Evolutionary conservation across 1,140 invertebrate species (phyloP).

Genomic region (Mycetomoellerius zeteki): DNA sequence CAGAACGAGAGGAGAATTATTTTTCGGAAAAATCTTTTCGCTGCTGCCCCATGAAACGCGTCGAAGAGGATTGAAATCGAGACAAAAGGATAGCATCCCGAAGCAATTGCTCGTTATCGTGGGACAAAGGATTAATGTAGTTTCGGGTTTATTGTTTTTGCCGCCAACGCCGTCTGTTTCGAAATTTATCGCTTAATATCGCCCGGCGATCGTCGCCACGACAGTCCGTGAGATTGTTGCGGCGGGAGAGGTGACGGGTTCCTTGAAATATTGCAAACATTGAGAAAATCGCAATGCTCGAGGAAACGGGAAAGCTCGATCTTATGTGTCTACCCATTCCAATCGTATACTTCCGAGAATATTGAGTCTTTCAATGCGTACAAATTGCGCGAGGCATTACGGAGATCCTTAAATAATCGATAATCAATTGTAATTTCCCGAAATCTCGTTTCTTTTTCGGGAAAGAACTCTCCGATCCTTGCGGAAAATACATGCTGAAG

Average conservation of each 20-base stretch:
- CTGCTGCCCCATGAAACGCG: background rate
- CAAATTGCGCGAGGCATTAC: constrained; percentile 7
- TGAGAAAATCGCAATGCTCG: constrained; percentile 15
- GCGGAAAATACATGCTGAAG: constrained; percentile 1
- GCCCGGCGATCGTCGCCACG: constrained; percentile 18
- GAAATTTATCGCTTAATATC: constrained; percentile 60
- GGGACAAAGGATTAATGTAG: constrained; percentile 56
- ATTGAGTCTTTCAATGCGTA: constrained; percentile 15
- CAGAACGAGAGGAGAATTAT: constrained; percentile 25
- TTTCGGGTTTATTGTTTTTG: constrained; percentile 55
- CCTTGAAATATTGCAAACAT: constrained; percentile 37
- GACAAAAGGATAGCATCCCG: constrained; percentile 56
- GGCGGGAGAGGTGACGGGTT: constrained; percentile 8
- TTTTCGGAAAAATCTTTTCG: constrained; percentile 53
- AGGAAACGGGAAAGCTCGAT: constrained; percentile 1
- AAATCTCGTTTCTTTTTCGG: background rate
- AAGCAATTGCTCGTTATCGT: constrained; percentile 62
- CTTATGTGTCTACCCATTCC: constrained; percentile 9
- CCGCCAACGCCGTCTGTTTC: background rate
- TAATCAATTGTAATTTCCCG: constrained; percentile 26
- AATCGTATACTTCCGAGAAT: background rate
- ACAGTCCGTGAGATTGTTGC: constrained; percentile 39
- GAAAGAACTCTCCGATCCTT: background rate
- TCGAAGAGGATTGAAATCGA: background rate
- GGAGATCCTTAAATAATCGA: background rate